phyloP scores from a whole-genome alignment of 2,888 invertebrate genomes.

The Hoplodrina blanda region DNA sequence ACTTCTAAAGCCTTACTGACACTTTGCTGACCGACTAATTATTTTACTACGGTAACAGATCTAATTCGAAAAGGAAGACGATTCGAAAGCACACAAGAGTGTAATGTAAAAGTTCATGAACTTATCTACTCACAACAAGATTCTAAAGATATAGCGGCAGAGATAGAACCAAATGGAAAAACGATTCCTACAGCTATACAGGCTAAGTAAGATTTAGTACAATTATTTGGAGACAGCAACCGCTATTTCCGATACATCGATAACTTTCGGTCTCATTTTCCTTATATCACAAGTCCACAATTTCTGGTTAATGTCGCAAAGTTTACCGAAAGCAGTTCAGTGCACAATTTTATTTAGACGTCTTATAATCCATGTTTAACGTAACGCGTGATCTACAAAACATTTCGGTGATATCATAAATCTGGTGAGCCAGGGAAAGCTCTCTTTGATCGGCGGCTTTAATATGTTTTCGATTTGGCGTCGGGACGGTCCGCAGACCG shows the following conservation, averaged over 20 bases:
- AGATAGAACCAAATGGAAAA: background rate
- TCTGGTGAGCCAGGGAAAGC: slow-evolving; percentile 75
- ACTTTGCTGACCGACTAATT: no score
- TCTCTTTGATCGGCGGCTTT: slow-evolving; percentile 88
- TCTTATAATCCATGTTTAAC: slow-evolving; percentile 58
- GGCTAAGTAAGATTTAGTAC: no score
- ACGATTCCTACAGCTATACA: background rate
- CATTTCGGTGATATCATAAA: slow-evolving; percentile 74
- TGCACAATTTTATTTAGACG: slow-evolving; percentile 50
- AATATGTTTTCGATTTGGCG: slow-evolving; percentile 86
- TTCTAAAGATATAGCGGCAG: no score
- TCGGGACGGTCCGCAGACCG: slow-evolving; percentile 82
- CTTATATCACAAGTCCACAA: slow-evolving; percentile 15
- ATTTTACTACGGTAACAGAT: no score
- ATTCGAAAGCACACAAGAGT: no score
- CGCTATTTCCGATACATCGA: background rate
- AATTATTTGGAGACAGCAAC: background rate
- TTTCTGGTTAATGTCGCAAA: slow-evolving; percentile 36
- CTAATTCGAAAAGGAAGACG: no score
- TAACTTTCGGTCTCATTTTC: slow-evolving; percentile 3
- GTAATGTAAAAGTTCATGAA: no score
- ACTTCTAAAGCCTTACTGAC: no score
- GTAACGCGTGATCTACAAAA: slow-evolving; percentile 59
- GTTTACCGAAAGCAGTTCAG: slow-evolving; percentile 28
- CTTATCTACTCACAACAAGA: no score